A percentile compares a stretch with the other conserved stretches of the same genome.
These are phyloP conservation scores for Hipposideros larvatus DNA, from an alignment of 2,797 vertebrate species.

Conservation along the genomic window DNA sequence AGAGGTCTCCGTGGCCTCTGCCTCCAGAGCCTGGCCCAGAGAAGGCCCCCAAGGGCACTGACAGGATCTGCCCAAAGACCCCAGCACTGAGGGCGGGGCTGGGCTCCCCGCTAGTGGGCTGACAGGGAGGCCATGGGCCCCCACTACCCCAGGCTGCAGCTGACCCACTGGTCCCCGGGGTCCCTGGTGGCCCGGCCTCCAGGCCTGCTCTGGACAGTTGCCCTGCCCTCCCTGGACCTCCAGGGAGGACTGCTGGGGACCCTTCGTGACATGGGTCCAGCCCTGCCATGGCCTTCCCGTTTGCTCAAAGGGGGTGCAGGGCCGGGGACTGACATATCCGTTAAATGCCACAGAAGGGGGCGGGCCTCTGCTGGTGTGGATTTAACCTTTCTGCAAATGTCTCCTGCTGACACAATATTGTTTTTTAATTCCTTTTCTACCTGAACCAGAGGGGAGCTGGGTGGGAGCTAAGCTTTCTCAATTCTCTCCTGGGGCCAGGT, in stretches of 20 bases:
- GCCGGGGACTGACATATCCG: not conserved
- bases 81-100: rapidly evolving
- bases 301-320: rapidly evolving
- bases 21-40: too few species aligned
- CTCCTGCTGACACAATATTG: constrained; percentile 52
- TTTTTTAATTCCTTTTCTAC: constrained; percentile 41
- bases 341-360: not conserved
- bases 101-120: rapidly evolving
- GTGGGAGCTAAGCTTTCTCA: not conserved
- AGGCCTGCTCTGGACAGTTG: not conserved
- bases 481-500: not conserved
- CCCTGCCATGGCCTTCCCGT: rapidly evolving
- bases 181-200: not conserved
- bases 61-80: rapidly evolving
- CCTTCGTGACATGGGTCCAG: not conserved
- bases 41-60: rapidly evolving
- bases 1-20: rapidly evolving
- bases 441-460: not conserved
- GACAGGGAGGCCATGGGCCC: rapidly evolving
- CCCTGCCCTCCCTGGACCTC: not conserved
- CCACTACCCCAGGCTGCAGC: rapidly evolving
- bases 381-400: constrained; percentile 81
- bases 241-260: not conserved
- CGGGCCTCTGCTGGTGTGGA: not conserved
- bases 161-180: rapidly evolving